phyloP scores from a whole-genome alignment of 1,140 invertebrate species.

The Oryctes rhinoceros region DNA sequence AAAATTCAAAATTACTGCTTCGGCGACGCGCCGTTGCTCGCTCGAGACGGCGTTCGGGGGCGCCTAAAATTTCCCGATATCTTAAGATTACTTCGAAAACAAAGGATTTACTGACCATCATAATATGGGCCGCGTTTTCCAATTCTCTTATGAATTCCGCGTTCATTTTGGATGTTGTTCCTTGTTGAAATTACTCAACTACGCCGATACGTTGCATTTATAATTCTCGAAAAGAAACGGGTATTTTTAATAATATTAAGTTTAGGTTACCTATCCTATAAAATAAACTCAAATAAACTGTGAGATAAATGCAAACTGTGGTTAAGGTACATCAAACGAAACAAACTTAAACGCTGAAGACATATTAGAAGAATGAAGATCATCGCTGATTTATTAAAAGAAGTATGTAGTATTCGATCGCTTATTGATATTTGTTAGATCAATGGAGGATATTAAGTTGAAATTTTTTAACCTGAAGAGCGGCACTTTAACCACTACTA shows the following conservation, averaged over 20 bases:
- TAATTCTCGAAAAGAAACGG: background rate
- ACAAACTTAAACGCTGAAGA: too few species aligned
- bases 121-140: constrained; percentile 56
- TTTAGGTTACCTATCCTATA: constrained; percentile 14
- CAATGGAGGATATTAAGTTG: too few species aligned
- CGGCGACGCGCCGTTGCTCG: constrained; percentile 81
- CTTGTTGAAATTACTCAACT: background rate
- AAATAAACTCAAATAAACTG: constrained; percentile 16
- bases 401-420: too few species aligned
- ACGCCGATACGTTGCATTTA: constrained; percentile 22
- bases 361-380: too few species aligned
- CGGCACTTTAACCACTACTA: background rate
- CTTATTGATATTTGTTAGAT: too few species aligned
- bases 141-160: constrained; percentile 54
- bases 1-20: constrained; percentile 82
- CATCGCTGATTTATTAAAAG: too few species aligned
- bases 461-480: background rate
- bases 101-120: constrained; percentile 53
- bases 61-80: constrained; percentile 69
- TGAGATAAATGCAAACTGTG: background rate
- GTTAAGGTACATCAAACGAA: background rate
- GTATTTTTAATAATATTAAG: constrained; percentile 13
- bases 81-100: constrained; percentile 39
- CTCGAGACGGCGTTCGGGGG: constrained; percentile 80
- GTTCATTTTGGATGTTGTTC: constrained; percentile 45